Evolutionary conservation across 2,797 vertebrate genomes (phyloP).

Genomic region (Naso thynnoides): DNA sequence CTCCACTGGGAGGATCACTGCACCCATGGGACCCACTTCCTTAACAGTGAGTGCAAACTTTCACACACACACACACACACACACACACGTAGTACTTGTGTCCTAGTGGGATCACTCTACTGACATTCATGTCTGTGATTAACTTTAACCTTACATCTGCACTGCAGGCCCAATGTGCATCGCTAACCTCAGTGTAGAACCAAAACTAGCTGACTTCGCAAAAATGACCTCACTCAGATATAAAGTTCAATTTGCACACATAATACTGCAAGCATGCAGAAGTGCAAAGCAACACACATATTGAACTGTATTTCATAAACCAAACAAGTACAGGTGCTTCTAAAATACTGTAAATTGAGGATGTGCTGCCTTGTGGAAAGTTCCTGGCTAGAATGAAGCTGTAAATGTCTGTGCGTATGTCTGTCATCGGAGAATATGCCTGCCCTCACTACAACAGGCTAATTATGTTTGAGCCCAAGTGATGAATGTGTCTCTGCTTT

Average conservation of each 20-base stretch:
- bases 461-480: constrained; percentile 70
- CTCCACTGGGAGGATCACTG: neutral
- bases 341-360: constrained; percentile 4
- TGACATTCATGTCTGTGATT: constrained; percentile 12
- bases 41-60: constrained; percentile 25
- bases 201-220: constrained; percentile 5
- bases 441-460: constrained; percentile 62
- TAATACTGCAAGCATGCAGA: neutral
- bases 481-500: constrained; percentile 72
- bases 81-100: neutral
- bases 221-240: neutral
- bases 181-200: neutral
- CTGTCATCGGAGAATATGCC: constrained; percentile 57
- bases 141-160: neutral
- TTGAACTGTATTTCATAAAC: constrained; percentile 6
- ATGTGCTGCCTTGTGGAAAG: constrained; percentile 30
- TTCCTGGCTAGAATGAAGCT: constrained; percentile 49
- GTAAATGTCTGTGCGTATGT: constrained; percentile 62
- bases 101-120: constrained; percentile 2
- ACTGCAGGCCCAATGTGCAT: neutral
- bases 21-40: constrained; percentile 1
- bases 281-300: constrained; percentile 22
- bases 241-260: neutral
- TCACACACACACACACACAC: neutral
- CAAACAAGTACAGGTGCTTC: neutral